A percentile compares a stretch with the other conserved stretches of the same genome.
These are phyloP conservation scores for Drosophila macrospina DNA, from an alignment of 2,888 invertebrate genomes.

Conservation along the genomic window DNA sequence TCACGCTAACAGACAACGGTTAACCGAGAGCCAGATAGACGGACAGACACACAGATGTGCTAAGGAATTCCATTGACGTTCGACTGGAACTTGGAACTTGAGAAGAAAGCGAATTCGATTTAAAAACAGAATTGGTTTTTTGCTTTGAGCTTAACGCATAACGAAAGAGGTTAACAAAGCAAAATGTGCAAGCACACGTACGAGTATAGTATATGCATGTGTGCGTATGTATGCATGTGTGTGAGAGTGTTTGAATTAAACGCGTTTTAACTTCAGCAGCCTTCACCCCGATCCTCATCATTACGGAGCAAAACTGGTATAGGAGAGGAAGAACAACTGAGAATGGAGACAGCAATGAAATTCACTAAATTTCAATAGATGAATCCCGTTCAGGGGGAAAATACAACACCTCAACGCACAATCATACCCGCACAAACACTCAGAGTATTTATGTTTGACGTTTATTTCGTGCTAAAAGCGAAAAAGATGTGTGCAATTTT, in stretches of 20 bases:
- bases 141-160: slow-evolving; percentile 57
- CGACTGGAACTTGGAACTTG: slow-evolving; percentile 41
- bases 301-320: slow-evolving; percentile 63
- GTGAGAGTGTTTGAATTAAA: slow-evolving; percentile 56
- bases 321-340: slow-evolving; percentile 46
- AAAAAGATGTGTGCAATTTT: slow-evolving; percentile 41
- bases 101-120: slow-evolving; percentile 78
- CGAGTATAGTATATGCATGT: slow-evolving; percentile 4
- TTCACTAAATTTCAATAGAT: slow-evolving; percentile 58
- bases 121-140: slow-evolving; percentile 67
- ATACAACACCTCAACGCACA: not conserved
- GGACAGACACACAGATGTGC: slow-evolving; percentile 8
- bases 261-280: slow-evolving; percentile 71
- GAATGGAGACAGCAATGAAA: slow-evolving; percentile 48
- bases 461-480: slow-evolving; percentile 44
- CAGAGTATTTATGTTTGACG: slow-evolving; percentile 46
- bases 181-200: slow-evolving; percentile 62
- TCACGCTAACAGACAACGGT: slow-evolving; percentile 37
- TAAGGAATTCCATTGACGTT: slow-evolving; percentile 65
- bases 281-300: slow-evolving; percentile 25
- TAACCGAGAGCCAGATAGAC: no score
- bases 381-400: slow-evolving; percentile 1
- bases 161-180: slow-evolving; percentile 81
- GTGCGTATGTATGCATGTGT: slow-evolving; percentile 6
- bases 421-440: slow-evolving; percentile 1